Base-by-base conservation (phyloP, 2,113 vertebrate species). In the Lucifuga dentata region DNA sequence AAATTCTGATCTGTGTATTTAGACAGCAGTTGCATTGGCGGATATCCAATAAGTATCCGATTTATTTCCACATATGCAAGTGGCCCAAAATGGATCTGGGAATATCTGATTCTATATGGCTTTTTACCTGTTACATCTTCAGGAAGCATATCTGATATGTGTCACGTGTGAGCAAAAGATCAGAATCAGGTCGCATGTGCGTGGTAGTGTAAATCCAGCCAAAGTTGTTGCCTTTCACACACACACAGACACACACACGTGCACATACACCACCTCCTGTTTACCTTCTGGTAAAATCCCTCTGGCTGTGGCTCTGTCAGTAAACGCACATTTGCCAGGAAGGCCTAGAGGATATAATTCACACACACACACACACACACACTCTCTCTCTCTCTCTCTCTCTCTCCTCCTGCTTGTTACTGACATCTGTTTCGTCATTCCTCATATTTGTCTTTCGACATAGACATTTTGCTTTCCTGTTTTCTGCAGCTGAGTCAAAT, bases 391-490 rank as follows among this genome's bases (percentile, higher is more conserved):
- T 58, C 24, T 26, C 32, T 67, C 9, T 58, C 24, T 33, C 32
- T 5, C 33, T 8, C 49, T n/a, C 15, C 38, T 8, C 33, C 33
- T 11, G 15, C 77, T 63, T 68, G 46, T 69, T 72, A 64, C 61
- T 17, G 17, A 78, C 73, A 87, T 86, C 81, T 87, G 79, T 88
- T 86, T 87, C 83, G 83, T 82, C 81, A 86, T 29, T 26, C 68
- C 56, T 56, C 20, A 58, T 83, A 77, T 89, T 88, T 80, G 75
- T 74, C 72, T 87, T 87, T 83, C 77, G 12, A 77, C 75, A 73
- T 67, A 83, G 83, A 76, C 76, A 80, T 84, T 86, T 67, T 40
- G 20, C 66, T 85, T 83, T 83, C 74, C 74, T 85, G 82, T 80
- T 84, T 62, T 64, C 60, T 53, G 63, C 26, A 58, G 71, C 50